Conservation (phyloP, 2,797 vertebrate genomes). For the Melanotaenia pygmaea region DNA sequence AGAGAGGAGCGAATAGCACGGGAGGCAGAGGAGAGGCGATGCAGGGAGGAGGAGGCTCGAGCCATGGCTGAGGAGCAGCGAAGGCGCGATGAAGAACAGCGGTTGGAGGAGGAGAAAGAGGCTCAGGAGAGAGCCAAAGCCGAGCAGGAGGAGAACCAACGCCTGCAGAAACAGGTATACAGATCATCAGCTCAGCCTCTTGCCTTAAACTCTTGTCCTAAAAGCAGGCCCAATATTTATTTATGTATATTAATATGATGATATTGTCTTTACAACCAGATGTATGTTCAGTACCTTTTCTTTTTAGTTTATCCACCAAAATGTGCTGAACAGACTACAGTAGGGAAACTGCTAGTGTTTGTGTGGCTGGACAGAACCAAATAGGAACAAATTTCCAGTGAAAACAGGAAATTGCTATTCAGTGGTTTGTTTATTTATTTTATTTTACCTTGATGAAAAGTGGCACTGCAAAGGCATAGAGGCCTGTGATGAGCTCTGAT, state of each 20-base stretch:
- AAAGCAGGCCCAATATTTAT: background rate
- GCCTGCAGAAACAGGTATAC: slow-evolving; percentile 92
- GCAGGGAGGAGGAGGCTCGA: slow-evolving; percentile 86
- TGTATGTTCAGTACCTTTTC: too few relatives aligned
- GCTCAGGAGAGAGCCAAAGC: slow-evolving; percentile 86
- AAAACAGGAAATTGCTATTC: slow-evolving; percentile 19
- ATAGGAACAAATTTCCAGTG: background rate
- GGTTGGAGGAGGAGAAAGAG: slow-evolving; percentile 87
- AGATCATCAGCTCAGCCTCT: background rate
- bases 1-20: slow-evolving; percentile 84
- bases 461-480: background rate
- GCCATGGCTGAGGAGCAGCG: slow-evolving; percentile 82
- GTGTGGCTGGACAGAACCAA: background rate
- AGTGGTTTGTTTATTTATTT: slow-evolving; percentile 21
- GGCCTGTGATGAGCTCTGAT: background rate
- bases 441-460: background rate
- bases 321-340: background rate
- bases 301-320: background rate
- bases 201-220: background rate
- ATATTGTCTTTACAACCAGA: too few relatives aligned
- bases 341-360: slow-evolving; percentile 7
- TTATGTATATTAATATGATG: too few relatives aligned
- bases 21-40: slow-evolving; percentile 86
- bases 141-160: slow-evolving; percentile 89
- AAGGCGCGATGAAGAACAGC: slow-evolving; percentile 80